Evolutionary conservation across 2,888 invertebrate species (phyloP), one percentile per base, ranked within the genome.

Genomic region (Hydrotaea cyrtoneurina): DNA sequence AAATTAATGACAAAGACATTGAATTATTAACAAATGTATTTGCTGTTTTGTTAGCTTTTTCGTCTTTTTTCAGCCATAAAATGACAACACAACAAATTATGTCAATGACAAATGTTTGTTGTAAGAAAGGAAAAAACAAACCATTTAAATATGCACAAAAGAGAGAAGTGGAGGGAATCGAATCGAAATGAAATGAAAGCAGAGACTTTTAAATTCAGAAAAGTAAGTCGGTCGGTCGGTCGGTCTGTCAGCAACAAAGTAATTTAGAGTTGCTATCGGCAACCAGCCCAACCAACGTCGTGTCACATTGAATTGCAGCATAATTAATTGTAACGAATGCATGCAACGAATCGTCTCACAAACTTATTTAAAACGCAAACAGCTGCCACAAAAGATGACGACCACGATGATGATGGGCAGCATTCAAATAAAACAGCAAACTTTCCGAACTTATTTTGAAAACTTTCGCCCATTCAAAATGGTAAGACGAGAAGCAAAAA

Each of bases 1-100:
- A 59, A 77, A 50, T 62, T 74, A 82, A 66, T 77, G 46, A 73
- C 31, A 50, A 17, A 57, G 82, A 72, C 78, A 74, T 78, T 82
- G 82, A 82, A 73, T 78, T 82, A 73, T 66, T 46, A 74, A 59
- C n/a, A 21, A 19, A 8, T 31, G 31, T 7, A 7, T 57, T 71
- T 39, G 36, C 10, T 26, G 15, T 43, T 50, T 50, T 4, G 7
- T 50, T 50, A 10, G 39, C 39, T 39, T 8, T 1, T 39, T 26
- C 43, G 66, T 57, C 66, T 50, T 73, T 55, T 73, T 55, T 23
- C 66, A 76, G 73, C 19, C 55, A 77, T 3, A 64, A 66, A 43
- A 74, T 78, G 2, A 53, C 31, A 59, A 39, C 26, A 43, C 53
- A 59, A 39, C 82, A 13, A 73, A 74, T 78, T 78, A 74, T 74